A percentile compares a stretch with the other conserved stretches of the same genome.
phyloP scores from a whole-genome alignment of 2,888 invertebrate genomes.

The Patella depressa region DNA sequence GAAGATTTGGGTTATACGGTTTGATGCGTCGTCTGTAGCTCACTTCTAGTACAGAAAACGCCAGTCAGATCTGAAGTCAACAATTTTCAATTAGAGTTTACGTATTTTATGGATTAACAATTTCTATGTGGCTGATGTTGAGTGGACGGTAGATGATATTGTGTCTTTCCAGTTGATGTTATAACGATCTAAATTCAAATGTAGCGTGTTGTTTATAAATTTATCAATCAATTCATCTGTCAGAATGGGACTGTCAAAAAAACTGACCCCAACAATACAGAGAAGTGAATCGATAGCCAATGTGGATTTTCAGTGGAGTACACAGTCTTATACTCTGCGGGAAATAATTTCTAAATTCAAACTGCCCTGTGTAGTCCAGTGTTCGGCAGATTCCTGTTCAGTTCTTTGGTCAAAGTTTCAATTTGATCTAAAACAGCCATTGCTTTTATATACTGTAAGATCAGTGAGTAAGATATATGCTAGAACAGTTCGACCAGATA shows the following conservation, averaged over 20 bases:
- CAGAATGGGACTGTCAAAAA: constrained; percentile 10
- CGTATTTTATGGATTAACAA: too few species aligned
- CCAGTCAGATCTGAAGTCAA: too few species aligned
- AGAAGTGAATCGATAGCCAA: constrained; percentile 10
- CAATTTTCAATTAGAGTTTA: too few species aligned
- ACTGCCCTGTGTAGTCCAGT: constrained; percentile 49
- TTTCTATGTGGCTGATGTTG: too few species aligned
- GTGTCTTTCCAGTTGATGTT: too few species aligned
- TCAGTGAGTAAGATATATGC: constrained; percentile 43
- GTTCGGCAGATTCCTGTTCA: constrained; percentile 40
- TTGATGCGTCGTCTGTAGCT: too few species aligned
- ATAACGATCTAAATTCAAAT: too few species aligned
- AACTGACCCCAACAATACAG: background rate
- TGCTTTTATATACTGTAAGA: constrained; percentile 43
- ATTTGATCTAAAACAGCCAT: constrained; percentile 49
- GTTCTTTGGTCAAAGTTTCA: constrained; percentile 44
- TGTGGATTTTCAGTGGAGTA: constrained; percentile 48
- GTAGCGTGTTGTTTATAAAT: too few species aligned
- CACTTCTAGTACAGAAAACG: too few species aligned
- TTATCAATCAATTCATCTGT: too few species aligned
- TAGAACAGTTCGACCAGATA: constrained; percentile 34
- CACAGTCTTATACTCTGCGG: constrained; percentile 47
- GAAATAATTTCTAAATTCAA: constrained; percentile 46
- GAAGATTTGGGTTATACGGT: too few species aligned
- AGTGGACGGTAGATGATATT: too few species aligned